Base-by-base conservation (phyloP, 2,113 vertebrate genomes). In the Peromyscus polionotus region DNA sequence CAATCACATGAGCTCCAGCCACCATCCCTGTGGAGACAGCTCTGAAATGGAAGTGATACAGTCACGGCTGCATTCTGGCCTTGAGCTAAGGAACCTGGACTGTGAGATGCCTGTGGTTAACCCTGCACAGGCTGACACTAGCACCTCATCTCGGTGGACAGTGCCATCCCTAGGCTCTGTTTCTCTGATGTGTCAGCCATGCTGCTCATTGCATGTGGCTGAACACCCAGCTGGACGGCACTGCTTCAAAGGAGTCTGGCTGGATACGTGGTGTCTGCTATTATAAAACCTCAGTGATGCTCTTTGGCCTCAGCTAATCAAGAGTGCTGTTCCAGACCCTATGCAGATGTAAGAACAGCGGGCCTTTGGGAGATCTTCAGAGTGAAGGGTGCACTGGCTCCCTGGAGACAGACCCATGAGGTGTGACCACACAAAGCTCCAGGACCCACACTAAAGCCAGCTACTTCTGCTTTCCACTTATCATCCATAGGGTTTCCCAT, bases 181-280 rank as follows among this genome's bases (percentile, higher is more conserved):
- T 79, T 16, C 42, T 68, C 77, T 93, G 54, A 77, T 16, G 0
- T 13, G 17, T 1, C n/a, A 8, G 5, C 42, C 0, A 0, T 51
- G 42, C 20, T 68, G 2, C 4, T 33, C 45, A 45, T 7, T 70
- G 22, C 1, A 1, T 3, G 0, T 13, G n/a, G 13, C 61, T 0
- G 3, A 86, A 36, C 28, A 39, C 48, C 59, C 3, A 19, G 20
- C 39, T 76, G 61, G 39, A 12, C 20, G 10, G 17, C 16, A 17
- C 42, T 14, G 14, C n/a, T 59, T 63, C 2, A 51, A 39, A 76
- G 79, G 65, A 68, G 24, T 73, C 73, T 76, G 68, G n/a, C 85
- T 79, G 48, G 48, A 63, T 45, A 14, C 0, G 4, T 6, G 68
- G 45, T 45, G 61, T 51, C 39, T 97, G 0, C 36, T 24, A n/a